Conservation (phyloP, 2,113 vertebrate genomes). For the Perca schrenkii region DNA sequence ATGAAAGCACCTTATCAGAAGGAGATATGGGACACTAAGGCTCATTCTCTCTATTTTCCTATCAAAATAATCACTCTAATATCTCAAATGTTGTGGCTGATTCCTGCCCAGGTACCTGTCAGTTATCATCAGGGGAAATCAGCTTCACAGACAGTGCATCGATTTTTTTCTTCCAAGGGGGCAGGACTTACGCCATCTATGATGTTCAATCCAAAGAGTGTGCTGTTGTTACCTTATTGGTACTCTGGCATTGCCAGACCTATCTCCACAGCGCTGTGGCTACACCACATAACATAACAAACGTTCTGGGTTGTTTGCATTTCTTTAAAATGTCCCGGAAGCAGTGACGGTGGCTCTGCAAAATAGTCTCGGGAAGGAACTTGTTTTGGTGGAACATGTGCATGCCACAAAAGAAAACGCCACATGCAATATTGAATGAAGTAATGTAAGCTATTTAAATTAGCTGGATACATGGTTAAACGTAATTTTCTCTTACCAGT, state of each 20-base stretch:
- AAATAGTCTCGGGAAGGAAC: no score
- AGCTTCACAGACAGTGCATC: constrained; percentile 43
- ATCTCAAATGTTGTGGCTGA: constrained; percentile 61
- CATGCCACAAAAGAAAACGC: no score
- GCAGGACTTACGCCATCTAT: not conserved
- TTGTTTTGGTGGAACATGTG: no score
- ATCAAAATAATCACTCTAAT: constrained; percentile 72
- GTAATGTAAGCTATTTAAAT: no score
- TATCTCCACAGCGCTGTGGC: no score
- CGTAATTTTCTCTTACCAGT: no score
- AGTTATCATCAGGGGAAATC: constrained; percentile 65
- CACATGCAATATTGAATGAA: no score
- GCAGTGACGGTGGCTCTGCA: no score
- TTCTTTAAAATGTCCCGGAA: no score
- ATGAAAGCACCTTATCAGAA: constrained; percentile 65
- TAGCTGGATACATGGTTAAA: no score
- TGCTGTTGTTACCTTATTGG: not conserved
- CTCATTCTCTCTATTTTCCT: constrained; percentile 34
- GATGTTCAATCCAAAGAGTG: not conserved
- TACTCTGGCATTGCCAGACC: not conserved
- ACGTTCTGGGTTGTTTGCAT: no score
- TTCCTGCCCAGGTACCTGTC: constrained; percentile 58
- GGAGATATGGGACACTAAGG: constrained; percentile 48
- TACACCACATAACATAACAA: no score
- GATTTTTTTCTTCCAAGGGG: not conserved